phyloP scores from a whole-genome alignment of 2,113 vertebrate genomes.

The Larimichthys crocea region DNA sequence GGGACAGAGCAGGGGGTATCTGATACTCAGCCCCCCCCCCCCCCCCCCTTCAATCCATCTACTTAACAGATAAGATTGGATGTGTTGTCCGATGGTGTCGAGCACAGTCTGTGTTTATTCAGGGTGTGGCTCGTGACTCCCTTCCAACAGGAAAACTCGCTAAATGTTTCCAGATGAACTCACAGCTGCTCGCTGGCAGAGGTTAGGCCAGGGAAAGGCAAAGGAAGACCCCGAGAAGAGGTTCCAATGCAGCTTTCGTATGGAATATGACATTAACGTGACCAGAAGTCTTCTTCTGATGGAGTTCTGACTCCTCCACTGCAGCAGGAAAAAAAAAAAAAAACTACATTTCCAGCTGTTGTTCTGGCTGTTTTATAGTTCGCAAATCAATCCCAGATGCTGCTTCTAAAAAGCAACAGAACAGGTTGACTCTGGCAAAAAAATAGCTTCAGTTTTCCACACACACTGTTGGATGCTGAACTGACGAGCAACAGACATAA shows the following conservation, averaged over 20 bases:
- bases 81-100: neutral
- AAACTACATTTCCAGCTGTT: constrained; percentile 26
- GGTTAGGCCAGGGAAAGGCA: neutral
- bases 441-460: neutral
- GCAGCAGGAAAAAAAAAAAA: neutral
- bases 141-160: neutral
- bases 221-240: constrained; percentile 1
- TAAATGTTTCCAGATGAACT: constrained; percentile 49
- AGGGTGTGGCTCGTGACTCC: constrained; percentile 40
- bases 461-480: neutral
- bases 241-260: neutral
- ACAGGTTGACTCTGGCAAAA: constrained; percentile 2
- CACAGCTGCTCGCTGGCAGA: constrained; percentile 8
- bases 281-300: neutral
- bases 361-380: neutral
- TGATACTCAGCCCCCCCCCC: neutral
- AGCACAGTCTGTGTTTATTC: constrained; percentile 5
- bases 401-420: constrained; percentile 6
- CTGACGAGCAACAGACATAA: neutral
- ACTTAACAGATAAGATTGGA: neutral
- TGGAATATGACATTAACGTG: neutral
- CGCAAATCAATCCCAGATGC: constrained; percentile 3
- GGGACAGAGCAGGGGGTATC: neutral
- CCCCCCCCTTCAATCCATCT: neutral
- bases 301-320: neutral